These are phyloP conservation scores for Catharus fuscescens DNA, from an alignment of 2,113 vertebrate genomes.

Conservation along the genomic window DNA sequence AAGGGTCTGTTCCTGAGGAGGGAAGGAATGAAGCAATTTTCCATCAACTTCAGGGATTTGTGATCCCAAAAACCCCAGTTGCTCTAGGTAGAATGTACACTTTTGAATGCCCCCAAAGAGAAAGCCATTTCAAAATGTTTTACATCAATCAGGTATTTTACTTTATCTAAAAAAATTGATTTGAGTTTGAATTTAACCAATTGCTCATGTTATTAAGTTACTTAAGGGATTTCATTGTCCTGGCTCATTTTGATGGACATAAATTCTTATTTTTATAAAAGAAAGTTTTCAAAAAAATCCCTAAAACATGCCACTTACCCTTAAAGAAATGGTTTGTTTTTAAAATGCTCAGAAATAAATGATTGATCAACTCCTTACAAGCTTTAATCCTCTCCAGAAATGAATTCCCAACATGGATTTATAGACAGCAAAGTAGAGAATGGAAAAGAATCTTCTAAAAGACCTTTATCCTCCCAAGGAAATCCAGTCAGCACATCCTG, in stretches of 20 bases:
- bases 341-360: neutral
- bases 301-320: neutral
- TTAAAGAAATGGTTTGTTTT: neutral
- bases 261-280: neutral
- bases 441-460: neutral
- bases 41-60: neutral
- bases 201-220: neutral
- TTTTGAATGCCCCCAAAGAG: neutral
- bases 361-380: neutral
- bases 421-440: neutral
- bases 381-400: neutral
- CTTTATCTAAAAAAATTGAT: neutral
- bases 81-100: neutral
- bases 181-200: neutral
- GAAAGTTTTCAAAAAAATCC: fast-evolving
- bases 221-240: neutral
- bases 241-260: neutral
- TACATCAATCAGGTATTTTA: neutral
- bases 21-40: neutral
- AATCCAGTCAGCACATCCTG: neutral
- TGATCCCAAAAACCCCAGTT: neutral
- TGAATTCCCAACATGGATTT: neutral
- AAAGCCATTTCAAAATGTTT: neutral
- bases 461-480: neutral
- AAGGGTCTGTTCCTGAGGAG: neutral